Evolutionary conservation across 2,797 vertebrate species (phyloP).

Genomic region (Premnoplex brunnescens): DNA sequence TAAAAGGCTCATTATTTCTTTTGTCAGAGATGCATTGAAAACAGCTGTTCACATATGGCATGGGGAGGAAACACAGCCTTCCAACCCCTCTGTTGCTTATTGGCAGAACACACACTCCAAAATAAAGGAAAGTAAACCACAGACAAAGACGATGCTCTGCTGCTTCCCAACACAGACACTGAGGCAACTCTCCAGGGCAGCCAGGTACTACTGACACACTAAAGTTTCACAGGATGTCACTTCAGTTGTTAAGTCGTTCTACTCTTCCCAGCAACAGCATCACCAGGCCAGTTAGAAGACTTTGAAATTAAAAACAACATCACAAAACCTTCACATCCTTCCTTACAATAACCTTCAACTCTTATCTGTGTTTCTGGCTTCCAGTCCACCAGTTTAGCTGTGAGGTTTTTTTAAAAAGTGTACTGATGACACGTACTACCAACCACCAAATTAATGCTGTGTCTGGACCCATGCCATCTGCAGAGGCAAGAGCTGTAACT

Average conservation of each 20-base stretch:
- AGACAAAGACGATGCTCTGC: neutral
- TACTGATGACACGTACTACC: neutral
- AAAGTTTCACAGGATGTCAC: neutral
- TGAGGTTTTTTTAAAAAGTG: neutral
- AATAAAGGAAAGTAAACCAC: neutral
- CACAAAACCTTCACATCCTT: constrained; percentile 11
- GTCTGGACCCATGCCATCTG: constrained; percentile 1
- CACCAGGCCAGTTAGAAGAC: neutral
- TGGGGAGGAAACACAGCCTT: neutral
- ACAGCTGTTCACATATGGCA: constrained; percentile 28
- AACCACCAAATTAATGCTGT: constrained; percentile 14
- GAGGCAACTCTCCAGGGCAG: neutral
- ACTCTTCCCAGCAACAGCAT: neutral
- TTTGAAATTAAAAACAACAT: neutral
- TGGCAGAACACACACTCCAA: neutral
- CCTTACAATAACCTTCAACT: constrained; percentile 11
- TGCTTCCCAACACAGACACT: neutral
- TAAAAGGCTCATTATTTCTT: constrained; percentile 54
- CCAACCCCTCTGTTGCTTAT: neutral
- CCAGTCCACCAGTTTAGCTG: constrained; percentile 7
- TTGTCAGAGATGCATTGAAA: constrained; percentile 40
- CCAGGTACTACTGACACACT: neutral
- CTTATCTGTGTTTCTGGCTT: constrained; percentile 8
- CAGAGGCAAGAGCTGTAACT: neutral
- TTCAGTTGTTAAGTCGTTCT: neutral